Conservation (phyloP, 30 jellyfish, hydroid and myxozoan species). For the Pseudorhiza aurosa region DNA sequence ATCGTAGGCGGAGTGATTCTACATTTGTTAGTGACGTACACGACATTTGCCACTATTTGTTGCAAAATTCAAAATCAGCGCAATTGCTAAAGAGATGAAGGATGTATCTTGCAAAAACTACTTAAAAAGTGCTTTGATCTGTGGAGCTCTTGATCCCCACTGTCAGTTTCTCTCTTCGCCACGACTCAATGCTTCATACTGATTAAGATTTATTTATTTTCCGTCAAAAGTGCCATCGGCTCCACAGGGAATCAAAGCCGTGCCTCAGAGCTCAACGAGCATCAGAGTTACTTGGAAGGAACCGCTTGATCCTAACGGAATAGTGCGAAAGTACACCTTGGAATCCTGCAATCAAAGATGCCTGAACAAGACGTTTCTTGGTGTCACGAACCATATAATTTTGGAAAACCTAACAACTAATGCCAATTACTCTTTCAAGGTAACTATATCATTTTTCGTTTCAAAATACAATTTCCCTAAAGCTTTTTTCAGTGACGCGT, state of each 20-base stretch:
- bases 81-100: too few species aligned
- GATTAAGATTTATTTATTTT: too few species aligned
- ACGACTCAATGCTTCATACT: too few species aligned
- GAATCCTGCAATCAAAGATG: conserved; percentile 23
- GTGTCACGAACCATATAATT: neutral
- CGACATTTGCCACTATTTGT: too few species aligned
- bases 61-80: too few species aligned
- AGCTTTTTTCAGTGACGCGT: too few species aligned
- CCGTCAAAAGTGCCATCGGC: conserved; percentile 76
- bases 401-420: conserved; percentile 17
- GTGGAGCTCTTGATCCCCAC: too few species aligned
- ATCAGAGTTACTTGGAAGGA: conserved; percentile 44
- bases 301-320: conserved; percentile 63
- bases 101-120: too few species aligned
- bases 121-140: too few species aligned
- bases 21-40: too few species aligned
- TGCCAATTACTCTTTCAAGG: conserved; percentile 60
- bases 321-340: conserved; percentile 35
- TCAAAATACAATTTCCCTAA: neutral
- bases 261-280: conserved; percentile 27
- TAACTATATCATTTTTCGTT: neutral
- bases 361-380: conserved; percentile 1
- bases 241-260: conserved; percentile 13
- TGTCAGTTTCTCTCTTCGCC: too few species aligned
- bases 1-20: too few species aligned